Evolutionary conservation across 1,140 invertebrate genomes (phyloP), one percentile per base, ranked within the genome.

Genomic region (Musca domestica): DNA sequence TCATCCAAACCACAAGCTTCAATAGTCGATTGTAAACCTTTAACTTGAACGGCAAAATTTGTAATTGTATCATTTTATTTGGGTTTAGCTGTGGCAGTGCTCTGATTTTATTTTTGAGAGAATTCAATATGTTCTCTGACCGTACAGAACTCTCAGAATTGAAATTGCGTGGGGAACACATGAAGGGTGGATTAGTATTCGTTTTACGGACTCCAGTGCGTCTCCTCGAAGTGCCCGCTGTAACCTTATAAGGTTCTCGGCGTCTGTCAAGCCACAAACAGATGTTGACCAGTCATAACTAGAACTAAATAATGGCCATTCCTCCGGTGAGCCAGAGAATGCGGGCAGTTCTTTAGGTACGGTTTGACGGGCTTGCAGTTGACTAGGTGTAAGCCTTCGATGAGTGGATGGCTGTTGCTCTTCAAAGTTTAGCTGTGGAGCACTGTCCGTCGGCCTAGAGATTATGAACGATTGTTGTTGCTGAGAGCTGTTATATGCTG

Each of bases 201-300:
- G n/a, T n/a, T n/a, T n/a, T n/a, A n/a, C n/a, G n/a, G n/a, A n/a
- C n/a, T n/a, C n/a, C n/a, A n/a, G n/a, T n/a, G n/a, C n/a, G n/a
- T n/a, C n/a, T n/a, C n/a, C n/a, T n/a, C n/a, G n/a, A n/a, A n/a
- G n/a, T n/a, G n/a, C n/a, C n/a, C n/a, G n/a, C n/a, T n/a, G n/a
- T n/a, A n/a, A n/a, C n/a, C n/a, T n/a, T n/a, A n/a, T n/a, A n/a
- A n/a, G n/a, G n/a, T n/a, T n/a, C n/a, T n/a, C n/a, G n/a, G n/a
- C n/a, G n/a, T n/a, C n/a, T n/a, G 46, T 34, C 30, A 65, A 69
- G 12, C 69, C 67, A 22, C 58, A 67, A 22, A 70, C 14, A 14
- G 23, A 15, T n/a, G 69, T 70, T 6, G 66, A 66, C 23, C 51
- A 46, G 5, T 71, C 27, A 47, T 19, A 71, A 15, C 15, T 51